These are phyloP conservation scores for Pipistrellus kuhlii DNA, from an alignment of 2,797 vertebrate genomes.

Conservation along the genomic window DNA sequence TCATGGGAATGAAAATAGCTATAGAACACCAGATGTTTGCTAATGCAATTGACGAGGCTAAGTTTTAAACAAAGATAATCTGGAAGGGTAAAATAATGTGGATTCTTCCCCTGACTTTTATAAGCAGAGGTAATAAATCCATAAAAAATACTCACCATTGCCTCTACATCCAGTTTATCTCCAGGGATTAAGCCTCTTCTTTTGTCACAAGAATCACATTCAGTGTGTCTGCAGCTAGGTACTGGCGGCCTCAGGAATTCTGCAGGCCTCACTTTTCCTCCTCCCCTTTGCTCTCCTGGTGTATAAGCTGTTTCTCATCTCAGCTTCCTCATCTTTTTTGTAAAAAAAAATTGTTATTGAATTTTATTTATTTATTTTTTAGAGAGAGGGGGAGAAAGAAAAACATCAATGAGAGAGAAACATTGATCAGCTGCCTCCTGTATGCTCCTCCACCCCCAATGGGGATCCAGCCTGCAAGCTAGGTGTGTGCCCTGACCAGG, in stretches of 20 bases:
- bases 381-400: too few relatives aligned
- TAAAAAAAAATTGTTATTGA: too few relatives aligned
- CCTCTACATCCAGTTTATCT: neutral
- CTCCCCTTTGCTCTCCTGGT: neutral
- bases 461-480: too few relatives aligned
- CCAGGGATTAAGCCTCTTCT: neutral
- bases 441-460: too few relatives aligned
- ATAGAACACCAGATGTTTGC: conserved; percentile 59
- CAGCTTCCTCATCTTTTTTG: neutral
- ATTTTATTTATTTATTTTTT: too few relatives aligned
- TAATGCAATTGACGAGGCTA: conserved; percentile 67
- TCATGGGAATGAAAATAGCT: conserved; percentile 21
- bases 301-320: neutral
- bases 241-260: neutral
- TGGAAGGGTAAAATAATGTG: conserved; percentile 28
- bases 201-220: neutral
- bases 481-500: too few relatives aligned
- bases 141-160: neutral
- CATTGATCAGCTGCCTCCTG: too few relatives aligned
- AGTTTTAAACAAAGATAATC: conserved; percentile 73
- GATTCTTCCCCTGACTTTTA: conserved; percentile 44
- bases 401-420: too few relatives aligned
- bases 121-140: neutral
- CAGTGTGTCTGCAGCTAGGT: neutral
- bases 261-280: neutral